A percentile compares a stretch with the other conserved stretches of the same genome.
phyloP scores from a whole-genome alignment of 2,888 invertebrate species.

The Trimorus sp. region DNA sequence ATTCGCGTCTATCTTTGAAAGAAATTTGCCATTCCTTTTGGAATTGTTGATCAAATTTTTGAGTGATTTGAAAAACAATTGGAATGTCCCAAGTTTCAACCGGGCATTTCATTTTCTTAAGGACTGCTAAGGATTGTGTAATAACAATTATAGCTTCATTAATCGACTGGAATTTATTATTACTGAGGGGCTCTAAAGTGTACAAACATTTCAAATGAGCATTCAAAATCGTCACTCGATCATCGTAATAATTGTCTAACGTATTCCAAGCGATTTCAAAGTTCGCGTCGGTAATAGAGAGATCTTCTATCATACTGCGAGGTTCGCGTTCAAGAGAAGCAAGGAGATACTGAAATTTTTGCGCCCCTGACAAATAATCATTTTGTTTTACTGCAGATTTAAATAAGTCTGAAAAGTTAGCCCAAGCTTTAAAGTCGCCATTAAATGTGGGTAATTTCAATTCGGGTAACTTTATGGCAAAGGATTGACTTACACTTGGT shows the following conservation, averaged over 20 bases:
- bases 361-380: background rate
- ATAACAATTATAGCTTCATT: too few relatives aligned
- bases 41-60: too few relatives aligned
- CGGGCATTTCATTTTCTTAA: too few relatives aligned
- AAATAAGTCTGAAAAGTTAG: slow-evolving; percentile 3
- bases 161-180: background rate
- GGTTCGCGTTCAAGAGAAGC: background rate
- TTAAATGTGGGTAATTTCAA: background rate
- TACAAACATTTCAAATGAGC: background rate
- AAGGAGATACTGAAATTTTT: slow-evolving; percentile 12
- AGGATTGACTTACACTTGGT: background rate
- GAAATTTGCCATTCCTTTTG: too few relatives aligned
- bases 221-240: background rate
- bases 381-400: background rate
- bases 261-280: slow-evolving; percentile 4
- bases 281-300: background rate
- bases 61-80: too few relatives aligned
- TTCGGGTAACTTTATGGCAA: background rate
- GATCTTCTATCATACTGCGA: background rate
- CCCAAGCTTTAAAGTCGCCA: background rate
- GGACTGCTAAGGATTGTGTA: too few relatives aligned
- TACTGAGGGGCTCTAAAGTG: background rate
- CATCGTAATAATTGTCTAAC: background rate
- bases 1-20: too few relatives aligned
- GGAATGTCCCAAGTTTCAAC: too few relatives aligned